Evolutionary conservation across 1,140 invertebrate genomes (phyloP), one percentile per base, ranked within the genome.

Genomic region (Leptinotarsa undecemlineata): DNA sequence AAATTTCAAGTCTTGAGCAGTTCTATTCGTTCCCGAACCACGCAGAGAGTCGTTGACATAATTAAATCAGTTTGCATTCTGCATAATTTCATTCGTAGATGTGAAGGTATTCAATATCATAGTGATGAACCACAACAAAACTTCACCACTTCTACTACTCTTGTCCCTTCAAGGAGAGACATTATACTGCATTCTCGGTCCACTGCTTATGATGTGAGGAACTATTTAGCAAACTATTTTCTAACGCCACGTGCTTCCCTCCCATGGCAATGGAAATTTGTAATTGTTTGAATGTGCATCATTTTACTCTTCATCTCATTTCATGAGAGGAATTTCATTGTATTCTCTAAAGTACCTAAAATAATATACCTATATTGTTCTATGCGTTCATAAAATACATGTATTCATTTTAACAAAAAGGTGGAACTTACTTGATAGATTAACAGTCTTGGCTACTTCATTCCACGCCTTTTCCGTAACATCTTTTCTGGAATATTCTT

Each of bases 141-240:
- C 33, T 14, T 57, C 51, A n/a, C 14, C n/a, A 57, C n/a, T n/a
- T 57, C 51, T 57, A n/a, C 14, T 57, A 4, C 51, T 57, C 4
- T n/a, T 57, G n/a, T 17, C n/a, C 51, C 51, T n/a, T n/a, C 51
- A 23, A n/a, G 15, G 14, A 15, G 19, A 47, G 71, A 26, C 14
- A 48, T 26, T 64, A 48, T 48, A 20, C 14, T 33, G 63, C 19
- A 48, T 64, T 8, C 20, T 19, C 14, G 21, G n/a, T 68, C 26
- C 48, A 68, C 23, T 21, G 72, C 66, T 57, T 23, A 74, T 60
- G 66, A 17, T 60, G 20, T 74, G 51, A 11, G 75, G 26, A 48
- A 74, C 70, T 76, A 74, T 76, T 76, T 74, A 68, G 72, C 75
- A 33, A 74, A 76, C 57, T 76, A 76, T 68, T 76, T 76, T 74